These are phyloP conservation scores for Petrophora chlorosata DNA, from an alignment of 2,888 invertebrate species.

Conservation along the genomic window DNA sequence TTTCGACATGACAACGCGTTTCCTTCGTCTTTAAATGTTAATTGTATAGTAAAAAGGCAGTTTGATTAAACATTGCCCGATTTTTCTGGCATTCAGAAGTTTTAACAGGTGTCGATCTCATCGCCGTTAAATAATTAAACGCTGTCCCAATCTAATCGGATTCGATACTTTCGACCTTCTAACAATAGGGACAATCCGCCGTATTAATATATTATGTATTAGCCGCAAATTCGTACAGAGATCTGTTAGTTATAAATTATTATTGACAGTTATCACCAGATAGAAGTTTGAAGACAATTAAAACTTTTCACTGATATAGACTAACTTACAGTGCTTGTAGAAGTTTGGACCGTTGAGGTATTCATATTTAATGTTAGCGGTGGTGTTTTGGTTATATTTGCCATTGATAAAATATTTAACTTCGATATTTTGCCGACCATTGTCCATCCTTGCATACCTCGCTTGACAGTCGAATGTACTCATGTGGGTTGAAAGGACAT, in stretches of 20 bases:
- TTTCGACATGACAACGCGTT: too few species aligned
- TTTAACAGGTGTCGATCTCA: slow-evolving; percentile 49
- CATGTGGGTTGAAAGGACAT: too few species aligned
- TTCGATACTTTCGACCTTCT: slow-evolving; percentile 36
- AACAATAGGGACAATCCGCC: slow-evolving; percentile 38
- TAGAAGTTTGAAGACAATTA: slow-evolving; percentile 28
- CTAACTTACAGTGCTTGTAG: slow-evolving; percentile 3
- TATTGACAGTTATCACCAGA: slow-evolving; percentile 47
- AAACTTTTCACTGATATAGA: slow-evolving; percentile 9
- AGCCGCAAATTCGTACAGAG: slow-evolving; percentile 44
- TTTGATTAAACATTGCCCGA: too few species aligned
- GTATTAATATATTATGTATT: slow-evolving; percentile 50
- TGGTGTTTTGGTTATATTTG: slow-evolving; percentile 1
- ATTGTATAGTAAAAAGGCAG: too few species aligned
- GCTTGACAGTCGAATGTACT: too few species aligned
- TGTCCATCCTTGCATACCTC: too few species aligned
- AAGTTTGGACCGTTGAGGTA: slow-evolving; percentile 15
- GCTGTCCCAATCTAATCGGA: slow-evolving; percentile 40
- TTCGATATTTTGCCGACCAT: neutral
- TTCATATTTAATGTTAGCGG: slow-evolving; percentile 19
- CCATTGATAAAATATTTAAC: neutral
- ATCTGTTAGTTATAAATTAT: slow-evolving; percentile 45
- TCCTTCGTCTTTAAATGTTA: too few species aligned
- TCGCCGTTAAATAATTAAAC: slow-evolving; percentile 47
- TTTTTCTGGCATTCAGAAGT: slow-evolving; percentile 40